A percentile compares a stretch with the other conserved stretches of the same genome.
These are phyloP conservation scores for Campopleginae sp. DNA, from an alignment of 2,888 invertebrate species.

Conservation along the genomic window DNA sequence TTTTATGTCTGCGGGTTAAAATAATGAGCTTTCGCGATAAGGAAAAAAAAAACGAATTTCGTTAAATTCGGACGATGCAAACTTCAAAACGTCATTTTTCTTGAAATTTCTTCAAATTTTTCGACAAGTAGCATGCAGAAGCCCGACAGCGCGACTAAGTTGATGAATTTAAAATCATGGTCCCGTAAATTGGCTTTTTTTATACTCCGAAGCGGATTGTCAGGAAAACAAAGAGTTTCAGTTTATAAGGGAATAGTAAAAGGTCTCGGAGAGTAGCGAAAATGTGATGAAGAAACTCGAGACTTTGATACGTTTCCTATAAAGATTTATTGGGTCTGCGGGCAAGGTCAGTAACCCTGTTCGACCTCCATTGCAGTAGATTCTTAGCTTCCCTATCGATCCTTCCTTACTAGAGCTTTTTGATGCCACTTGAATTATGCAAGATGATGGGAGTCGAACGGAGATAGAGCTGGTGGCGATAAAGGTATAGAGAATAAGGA, in stretches of 20 bases:
- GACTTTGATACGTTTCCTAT: neutral
- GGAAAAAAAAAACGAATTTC: no score
- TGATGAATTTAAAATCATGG: no score
- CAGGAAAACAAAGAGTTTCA: neutral
- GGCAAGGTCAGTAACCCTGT: conserved; percentile 58
- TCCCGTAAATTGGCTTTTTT: neutral
- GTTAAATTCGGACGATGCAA: no score
- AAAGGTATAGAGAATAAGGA: neutral
- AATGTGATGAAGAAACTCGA: neutral
- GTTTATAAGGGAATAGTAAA: neutral
- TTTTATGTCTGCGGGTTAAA: no score
- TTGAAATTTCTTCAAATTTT: no score
- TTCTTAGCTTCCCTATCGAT: conserved; percentile 64
- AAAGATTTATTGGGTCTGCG: conserved; percentile 1
- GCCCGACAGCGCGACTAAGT: no score
- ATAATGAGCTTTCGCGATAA: no score
- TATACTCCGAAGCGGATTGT: neutral
- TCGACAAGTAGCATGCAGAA: no score
- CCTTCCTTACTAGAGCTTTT: conserved; percentile 55
- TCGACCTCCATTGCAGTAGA: conserved; percentile 44
- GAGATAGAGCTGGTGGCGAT: conserved; percentile 44
- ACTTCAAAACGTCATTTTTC: no score
- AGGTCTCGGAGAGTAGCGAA: neutral
- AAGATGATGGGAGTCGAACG: conserved; percentile 53
- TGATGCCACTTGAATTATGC: conserved; percentile 67